Evolutionary conservation across 2,113 vertebrate species (phyloP).

Genomic region (Tiliqua scincoides): DNA sequence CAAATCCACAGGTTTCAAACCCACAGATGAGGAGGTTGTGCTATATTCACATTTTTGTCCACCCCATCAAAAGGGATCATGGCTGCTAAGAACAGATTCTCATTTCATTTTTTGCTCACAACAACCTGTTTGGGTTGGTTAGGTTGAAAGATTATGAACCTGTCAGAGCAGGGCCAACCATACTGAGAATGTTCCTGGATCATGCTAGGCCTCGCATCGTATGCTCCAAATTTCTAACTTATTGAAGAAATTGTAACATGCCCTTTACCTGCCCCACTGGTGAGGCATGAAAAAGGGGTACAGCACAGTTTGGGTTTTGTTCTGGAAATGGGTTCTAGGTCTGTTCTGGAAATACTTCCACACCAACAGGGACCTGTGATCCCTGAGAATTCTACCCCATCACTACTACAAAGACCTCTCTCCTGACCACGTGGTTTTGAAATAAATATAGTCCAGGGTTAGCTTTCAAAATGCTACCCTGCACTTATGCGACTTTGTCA

Average conservation of each 20-base stretch:
- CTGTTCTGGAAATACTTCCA: neutral
- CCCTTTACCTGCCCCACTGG: too few species aligned
- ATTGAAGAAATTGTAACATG: neutral
- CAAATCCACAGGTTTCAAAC: too few species aligned
- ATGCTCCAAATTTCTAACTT: neutral
- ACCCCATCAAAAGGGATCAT: neutral
- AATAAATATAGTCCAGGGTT: constrained; percentile 63
- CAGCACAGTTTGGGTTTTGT: neutral
- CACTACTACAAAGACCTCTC: constrained; percentile 31
- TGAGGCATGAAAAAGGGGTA: neutral
- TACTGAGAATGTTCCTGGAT: neutral
- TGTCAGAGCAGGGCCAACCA: neutral
- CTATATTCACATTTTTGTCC: neutral
- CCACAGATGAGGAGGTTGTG: too few species aligned
- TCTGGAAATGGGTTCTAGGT: neutral
- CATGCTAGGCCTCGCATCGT: neutral
- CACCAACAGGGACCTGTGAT: neutral
- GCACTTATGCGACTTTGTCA: constrained; percentile 50
- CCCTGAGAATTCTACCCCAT: neutral
- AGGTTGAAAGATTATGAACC: neutral
- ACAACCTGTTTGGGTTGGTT: neutral
- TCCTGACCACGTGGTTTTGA: constrained; percentile 50
- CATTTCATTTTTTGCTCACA: neutral
- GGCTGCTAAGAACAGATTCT: neutral
- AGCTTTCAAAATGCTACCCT: constrained; percentile 57